phyloP scores from a whole-genome alignment of 2,113 vertebrate species.

The Callocephalon fimbriatum region DNA sequence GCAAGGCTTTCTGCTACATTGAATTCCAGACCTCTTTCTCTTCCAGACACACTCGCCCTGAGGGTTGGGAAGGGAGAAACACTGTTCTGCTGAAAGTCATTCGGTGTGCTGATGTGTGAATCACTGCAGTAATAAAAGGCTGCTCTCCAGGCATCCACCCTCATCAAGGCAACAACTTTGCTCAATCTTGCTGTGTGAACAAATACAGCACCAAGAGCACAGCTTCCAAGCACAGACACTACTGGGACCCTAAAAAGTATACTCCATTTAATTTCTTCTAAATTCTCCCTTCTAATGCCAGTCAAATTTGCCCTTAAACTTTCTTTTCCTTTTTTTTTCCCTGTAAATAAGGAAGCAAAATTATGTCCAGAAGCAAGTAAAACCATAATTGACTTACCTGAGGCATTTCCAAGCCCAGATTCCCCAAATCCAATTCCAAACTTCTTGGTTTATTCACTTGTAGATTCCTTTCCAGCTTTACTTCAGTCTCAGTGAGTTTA shows the following conservation, averaged over 20 bases:
- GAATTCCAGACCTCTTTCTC: slow-evolving; percentile 24
- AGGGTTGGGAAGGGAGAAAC: slow-evolving; percentile 18
- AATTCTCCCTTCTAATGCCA: not conserved
- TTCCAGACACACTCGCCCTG: slow-evolving; percentile 30
- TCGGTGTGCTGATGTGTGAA: slow-evolving; percentile 36
- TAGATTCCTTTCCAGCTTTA: slow-evolving; percentile 85
- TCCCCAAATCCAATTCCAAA: slow-evolving; percentile 84
- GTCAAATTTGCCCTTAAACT: not conserved
- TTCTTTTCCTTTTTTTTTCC: not conserved
- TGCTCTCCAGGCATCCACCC: slow-evolving; percentile 42
- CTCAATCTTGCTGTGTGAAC: not conserved
- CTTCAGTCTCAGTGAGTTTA: slow-evolving; percentile 73
- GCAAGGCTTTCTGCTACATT: slow-evolving; percentile 23
- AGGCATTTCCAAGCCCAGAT: slow-evolving; percentile 97
- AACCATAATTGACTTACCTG: slow-evolving; percentile 83
- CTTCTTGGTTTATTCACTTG: slow-evolving; percentile 83
- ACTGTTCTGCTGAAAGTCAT: slow-evolving; percentile 40
- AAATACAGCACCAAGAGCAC: not conserved
- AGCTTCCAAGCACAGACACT: not conserved
- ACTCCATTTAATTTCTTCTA: not conserved
- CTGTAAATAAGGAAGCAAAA: not conserved
- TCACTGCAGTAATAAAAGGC: slow-evolving; percentile 54
- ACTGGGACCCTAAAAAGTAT: not conserved
- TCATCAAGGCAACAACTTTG: not conserved
- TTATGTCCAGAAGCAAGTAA: not conserved